Evolutionary conservation across 2,797 vertebrate species (phyloP).

Genomic region (Otolemur crassicaudatus): DNA sequence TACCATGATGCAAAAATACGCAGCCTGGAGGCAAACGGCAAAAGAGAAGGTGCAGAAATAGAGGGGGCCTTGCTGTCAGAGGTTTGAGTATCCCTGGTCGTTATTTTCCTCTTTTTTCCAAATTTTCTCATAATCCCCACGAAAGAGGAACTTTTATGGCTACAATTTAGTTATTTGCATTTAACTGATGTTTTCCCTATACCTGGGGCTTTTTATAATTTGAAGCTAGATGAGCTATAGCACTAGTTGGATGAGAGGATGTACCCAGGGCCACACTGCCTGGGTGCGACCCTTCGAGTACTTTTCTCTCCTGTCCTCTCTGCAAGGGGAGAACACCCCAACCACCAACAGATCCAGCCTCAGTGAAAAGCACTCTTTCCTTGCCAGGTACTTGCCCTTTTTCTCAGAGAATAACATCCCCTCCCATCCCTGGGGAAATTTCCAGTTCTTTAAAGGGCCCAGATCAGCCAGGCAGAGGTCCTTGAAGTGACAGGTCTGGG

Average conservation of each 20-base stretch:
- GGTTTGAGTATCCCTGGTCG: neutral
- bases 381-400: neutral
- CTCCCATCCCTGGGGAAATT: neutral
- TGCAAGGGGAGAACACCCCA: neutral
- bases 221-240: neutral
- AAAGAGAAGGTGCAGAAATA: fast-evolving
- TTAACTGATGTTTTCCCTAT: neutral
- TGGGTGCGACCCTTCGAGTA: neutral
- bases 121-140: neutral
- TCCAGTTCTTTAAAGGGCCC: neutral
- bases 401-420: neutral
- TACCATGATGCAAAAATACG: fast-evolving
- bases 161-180: neutral
- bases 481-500: neutral
- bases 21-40: fast-evolving
- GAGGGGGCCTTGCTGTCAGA: neutral
- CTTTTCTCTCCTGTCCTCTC: neutral
- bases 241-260: fast-evolving
- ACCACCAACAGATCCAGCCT: neutral
- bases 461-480: neutral
- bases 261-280: neutral
- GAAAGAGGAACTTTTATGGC: neutral
- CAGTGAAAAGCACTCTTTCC: neutral
- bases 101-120: neutral
- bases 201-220: neutral